Percentiles rank a stretch among this genome's conserved stretches.
phyloP scores from a whole-genome alignment of 2,113 vertebrate genomes.

The rat (Rattus norvegicus) region DNA sequence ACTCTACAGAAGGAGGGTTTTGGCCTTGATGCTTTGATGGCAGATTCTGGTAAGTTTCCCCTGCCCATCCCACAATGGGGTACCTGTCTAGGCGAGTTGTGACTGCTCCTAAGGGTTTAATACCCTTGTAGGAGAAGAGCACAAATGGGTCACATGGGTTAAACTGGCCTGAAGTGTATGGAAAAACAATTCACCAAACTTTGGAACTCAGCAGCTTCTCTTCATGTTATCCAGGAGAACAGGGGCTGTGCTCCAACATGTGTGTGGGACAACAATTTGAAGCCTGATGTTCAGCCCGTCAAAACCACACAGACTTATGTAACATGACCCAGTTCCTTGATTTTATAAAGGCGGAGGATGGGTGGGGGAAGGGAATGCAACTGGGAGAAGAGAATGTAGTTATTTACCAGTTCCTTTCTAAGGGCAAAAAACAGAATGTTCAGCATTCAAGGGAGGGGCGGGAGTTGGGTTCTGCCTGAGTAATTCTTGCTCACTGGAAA shows the following conservation, averaged over 20 bases:
- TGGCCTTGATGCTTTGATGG: neutral
- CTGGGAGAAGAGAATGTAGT: slow-evolving; percentile 62
- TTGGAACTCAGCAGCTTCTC: slow-evolving; percentile 53
- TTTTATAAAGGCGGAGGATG: slow-evolving; percentile 52
- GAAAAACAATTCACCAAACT: slow-evolving; percentile 55
- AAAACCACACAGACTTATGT: slow-evolving; percentile 72
- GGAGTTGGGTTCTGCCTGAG: slow-evolving; percentile 60
- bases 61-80: neutral
- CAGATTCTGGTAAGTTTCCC: slow-evolving; percentile 45
- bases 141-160: neutral
- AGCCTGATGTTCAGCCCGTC: slow-evolving; percentile 56
- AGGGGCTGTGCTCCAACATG: slow-evolving; percentile 21
- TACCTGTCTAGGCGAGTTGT: slow-evolving; percentile 59
- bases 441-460: slow-evolving; percentile 62
- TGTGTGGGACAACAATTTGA: slow-evolving; percentile 50
- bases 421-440: slow-evolving; percentile 76
- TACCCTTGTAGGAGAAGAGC: neutral
- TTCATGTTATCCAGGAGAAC: slow-evolving; percentile 17
- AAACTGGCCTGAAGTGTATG: slow-evolving; percentile 22
- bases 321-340: slow-evolving; percentile 62
- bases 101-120: slow-evolving; percentile 37
- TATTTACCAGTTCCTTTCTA: slow-evolving; percentile 76
- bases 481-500: slow-evolving; percentile 68
- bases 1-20: neutral
- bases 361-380: neutral